A percentile compares a stretch with the other conserved stretches of the same genome.
Evolutionary conservation across 2,888 invertebrate genomes (phyloP).

Genomic region (Machimus atricapillus): DNA sequence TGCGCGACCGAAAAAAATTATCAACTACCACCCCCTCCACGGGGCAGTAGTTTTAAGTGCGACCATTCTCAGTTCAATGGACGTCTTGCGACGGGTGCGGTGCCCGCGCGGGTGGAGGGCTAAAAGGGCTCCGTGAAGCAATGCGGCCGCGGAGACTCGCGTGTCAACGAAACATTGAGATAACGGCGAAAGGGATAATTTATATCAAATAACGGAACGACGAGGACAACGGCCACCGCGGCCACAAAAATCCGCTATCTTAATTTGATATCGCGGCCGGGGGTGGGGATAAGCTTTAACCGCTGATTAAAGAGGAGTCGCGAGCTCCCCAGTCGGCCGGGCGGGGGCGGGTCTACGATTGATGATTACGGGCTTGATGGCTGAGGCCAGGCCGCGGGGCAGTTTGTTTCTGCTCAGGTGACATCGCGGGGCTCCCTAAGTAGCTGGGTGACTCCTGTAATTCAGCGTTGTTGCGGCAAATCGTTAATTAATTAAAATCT

Average conservation of each 20-base stretch:
- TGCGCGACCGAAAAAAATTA: neutral
- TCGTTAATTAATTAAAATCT: slow-evolving; percentile 43
- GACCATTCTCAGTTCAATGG: neutral
- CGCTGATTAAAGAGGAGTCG: slow-evolving; percentile 26
- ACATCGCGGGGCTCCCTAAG: neutral
- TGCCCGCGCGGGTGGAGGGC: neutral
- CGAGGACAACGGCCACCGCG: neutral
- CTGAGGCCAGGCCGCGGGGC: neutral
- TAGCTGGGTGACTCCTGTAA: slow-evolving; percentile 2
- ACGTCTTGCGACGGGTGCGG: neutral
- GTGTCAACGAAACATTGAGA: slow-evolving; percentile 33
- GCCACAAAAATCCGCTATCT: slow-evolving; percentile 31
- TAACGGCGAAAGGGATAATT: slow-evolving; percentile 38
- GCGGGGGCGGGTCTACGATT: neutral
- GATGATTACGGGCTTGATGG: neutral
- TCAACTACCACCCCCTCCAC: neutral
- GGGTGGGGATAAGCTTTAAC: slow-evolving; percentile 6
- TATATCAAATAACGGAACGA: slow-evolving; percentile 32
- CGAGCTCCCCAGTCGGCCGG: neutral
- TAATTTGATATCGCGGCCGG: slow-evolving; percentile 30
- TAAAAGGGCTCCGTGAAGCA: neutral
- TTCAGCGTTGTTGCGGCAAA: neutral
- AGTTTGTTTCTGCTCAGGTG: slow-evolving; percentile 13
- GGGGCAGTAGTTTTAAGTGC: neutral
- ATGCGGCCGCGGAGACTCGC: neutral